These are phyloP conservation scores for Prolemur simus DNA, from an alignment of 2,113 vertebrate species.

Conservation along the genomic window DNA sequence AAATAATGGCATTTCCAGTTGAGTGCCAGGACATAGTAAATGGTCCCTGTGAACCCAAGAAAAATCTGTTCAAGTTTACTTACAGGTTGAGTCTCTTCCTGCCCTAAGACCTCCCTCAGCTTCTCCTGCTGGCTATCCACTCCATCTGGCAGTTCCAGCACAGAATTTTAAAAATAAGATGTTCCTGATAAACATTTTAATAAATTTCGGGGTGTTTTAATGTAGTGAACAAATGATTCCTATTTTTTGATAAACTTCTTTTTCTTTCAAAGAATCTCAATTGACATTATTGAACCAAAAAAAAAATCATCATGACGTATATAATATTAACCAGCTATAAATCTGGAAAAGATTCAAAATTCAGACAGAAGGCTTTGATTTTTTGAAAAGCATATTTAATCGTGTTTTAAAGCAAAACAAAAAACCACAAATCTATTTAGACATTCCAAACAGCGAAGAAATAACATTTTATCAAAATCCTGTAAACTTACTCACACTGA, in stretches of 20 bases:
- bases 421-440: slow-evolving; percentile 69
- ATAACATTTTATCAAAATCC: slow-evolving; percentile 71
- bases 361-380: slow-evolving; percentile 58
- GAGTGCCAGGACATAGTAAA: not conserved
- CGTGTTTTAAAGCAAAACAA: slow-evolving; percentile 64
- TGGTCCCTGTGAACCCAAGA: not conserved
- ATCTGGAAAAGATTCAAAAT: slow-evolving; percentile 75
- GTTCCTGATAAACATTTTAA: slow-evolving; percentile 28
- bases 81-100: not conserved
- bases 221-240: not conserved
- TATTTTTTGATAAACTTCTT: not conserved
- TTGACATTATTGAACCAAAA: slow-evolving; percentile 21
- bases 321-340: slow-evolving; percentile 66
- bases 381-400: slow-evolving; percentile 66
- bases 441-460: slow-evolving; percentile 70
- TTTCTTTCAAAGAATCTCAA: not conserved
- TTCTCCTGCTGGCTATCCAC: not conserved
- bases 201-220: slow-evolving; percentile 22
- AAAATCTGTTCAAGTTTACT: not conserved
- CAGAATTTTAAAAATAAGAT: slow-evolving; percentile 39
- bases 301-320: slow-evolving; percentile 3
- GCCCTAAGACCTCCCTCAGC: not conserved
- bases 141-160: not conserved
- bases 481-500: slow-evolving; percentile 16
- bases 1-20: not conserved